phyloP scores from a whole-genome alignment of 2,797 vertebrate species.

The Eulemur coronatus region DNA sequence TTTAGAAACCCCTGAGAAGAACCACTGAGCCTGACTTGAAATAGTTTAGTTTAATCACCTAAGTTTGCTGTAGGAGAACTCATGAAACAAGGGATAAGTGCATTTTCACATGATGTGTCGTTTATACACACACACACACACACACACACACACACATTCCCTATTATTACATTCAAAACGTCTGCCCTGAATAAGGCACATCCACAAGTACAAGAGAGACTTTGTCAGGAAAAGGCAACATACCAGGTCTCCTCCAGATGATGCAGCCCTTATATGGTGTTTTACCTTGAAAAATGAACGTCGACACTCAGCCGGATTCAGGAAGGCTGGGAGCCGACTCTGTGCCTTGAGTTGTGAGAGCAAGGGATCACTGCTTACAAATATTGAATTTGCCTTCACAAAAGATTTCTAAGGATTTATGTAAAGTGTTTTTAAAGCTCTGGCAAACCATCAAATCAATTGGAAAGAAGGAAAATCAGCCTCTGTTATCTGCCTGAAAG shows the following conservation, averaged over 20 bases:
- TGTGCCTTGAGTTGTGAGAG: neutral
- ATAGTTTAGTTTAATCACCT: neutral
- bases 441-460: slow-evolving; percentile 77
- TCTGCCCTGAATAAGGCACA: neutral
- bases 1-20: neutral
- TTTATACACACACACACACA: neutral
- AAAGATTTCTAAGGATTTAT: slow-evolving; percentile 79
- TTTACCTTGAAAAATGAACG: neutral
- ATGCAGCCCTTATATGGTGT: neutral
- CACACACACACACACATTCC: neutral
- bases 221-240: slow-evolving; percentile 15
- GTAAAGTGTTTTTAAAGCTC: slow-evolving; percentile 79
- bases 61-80: neutral
- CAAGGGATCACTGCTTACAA: slow-evolving; percentile 49
- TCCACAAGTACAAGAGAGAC: slow-evolving; percentile 2
- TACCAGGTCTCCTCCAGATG: neutral
- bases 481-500: slow-evolving; percentile 81
- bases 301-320: neutral
- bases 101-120: neutral
- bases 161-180: neutral
- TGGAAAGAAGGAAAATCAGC: slow-evolving; percentile 70
- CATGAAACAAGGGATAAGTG: neutral
- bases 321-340: neutral
- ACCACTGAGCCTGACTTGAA: neutral
- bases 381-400: slow-evolving; percentile 70